Conservation (phyloP, 1,140 invertebrate genomes). For the Pteromalus puparum region DNA sequence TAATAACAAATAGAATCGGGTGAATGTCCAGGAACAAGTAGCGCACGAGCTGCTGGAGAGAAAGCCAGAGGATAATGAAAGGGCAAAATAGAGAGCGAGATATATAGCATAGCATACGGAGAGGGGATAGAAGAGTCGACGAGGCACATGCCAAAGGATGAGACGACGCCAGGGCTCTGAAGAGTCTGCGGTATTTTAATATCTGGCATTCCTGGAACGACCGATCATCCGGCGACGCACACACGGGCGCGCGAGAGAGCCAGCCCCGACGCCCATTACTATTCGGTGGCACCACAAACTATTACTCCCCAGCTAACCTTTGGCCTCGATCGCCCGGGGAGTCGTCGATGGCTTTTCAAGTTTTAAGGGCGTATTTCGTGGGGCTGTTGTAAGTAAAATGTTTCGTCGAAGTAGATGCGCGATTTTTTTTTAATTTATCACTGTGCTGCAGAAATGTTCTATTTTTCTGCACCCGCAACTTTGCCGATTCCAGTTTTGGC, state of each 20-base stretch:
- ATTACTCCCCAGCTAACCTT: background rate
- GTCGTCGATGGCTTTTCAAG: background rate
- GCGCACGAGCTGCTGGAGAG: background rate
- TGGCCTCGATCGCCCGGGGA: background rate
- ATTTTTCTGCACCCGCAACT: background rate
- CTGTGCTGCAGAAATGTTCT: background rate
- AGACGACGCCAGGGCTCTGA: slow-evolving; percentile 56
- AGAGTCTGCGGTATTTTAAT: slow-evolving; percentile 75
- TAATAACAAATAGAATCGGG: background rate
- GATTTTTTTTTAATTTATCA: too few relatives aligned
- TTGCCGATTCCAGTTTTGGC: background rate
- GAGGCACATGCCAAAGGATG: slow-evolving; percentile 35
- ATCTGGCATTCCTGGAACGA: slow-evolving; percentile 73
- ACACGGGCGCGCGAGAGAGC: background rate
- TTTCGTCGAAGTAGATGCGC: too few relatives aligned
- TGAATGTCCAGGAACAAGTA: background rate
- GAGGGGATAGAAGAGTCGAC: slow-evolving; percentile 33
- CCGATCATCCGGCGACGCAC: slow-evolving; percentile 62
- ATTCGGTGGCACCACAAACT: slow-evolving; percentile 27
- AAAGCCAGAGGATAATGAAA: slow-evolving; percentile 25
- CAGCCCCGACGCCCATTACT: slow-evolving; percentile 10
- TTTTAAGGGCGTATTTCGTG: too few relatives aligned
- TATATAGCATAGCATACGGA: background rate
- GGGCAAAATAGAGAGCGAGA: background rate
- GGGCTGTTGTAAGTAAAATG: too few relatives aligned